These are phyloP conservation scores for Odocoileus hemionus DNA, from an alignment of 2,113 vertebrate species.

Conservation along the genomic window DNA sequence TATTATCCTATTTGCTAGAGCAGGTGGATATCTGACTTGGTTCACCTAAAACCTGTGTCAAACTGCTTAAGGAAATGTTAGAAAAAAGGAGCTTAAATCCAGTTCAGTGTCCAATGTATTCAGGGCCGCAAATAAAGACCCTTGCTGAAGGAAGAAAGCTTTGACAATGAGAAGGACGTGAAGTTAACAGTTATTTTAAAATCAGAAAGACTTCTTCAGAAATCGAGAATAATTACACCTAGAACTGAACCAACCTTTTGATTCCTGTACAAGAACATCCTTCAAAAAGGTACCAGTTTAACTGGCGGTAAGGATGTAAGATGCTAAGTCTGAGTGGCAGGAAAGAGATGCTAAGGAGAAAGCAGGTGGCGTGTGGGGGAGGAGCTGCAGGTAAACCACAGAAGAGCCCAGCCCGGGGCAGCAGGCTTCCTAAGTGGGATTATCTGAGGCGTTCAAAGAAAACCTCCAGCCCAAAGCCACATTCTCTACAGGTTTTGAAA, in stretches of 20 bases:
- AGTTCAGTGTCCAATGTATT: background rate
- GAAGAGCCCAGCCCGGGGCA: accelerated
- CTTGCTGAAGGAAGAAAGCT: background rate
- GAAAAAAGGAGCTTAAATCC: background rate
- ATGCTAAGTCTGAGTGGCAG: background rate
- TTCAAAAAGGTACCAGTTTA: background rate
- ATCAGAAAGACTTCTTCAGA: background rate
- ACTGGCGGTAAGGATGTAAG: background rate
- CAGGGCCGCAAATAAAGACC: background rate
- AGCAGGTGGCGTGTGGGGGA: too few relatives aligned
- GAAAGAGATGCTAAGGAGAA: background rate
- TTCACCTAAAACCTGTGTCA: background rate
- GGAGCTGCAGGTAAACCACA: background rate
- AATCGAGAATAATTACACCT: background rate
- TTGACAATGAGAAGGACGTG: background rate
- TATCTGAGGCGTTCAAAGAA: background rate
- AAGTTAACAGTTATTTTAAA: background rate
- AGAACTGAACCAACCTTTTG: background rate
- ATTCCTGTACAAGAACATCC: background rate
- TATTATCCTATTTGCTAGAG: background rate
- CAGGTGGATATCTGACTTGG: background rate
- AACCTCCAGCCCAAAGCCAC: background rate
- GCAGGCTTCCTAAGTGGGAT: background rate
- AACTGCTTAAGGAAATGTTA: background rate
- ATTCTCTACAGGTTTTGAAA: background rate